Percentiles rank a stretch among this genome's conserved stretches.
These are phyloP conservation scores for Microtus pennsylvanicus DNA, from an alignment of 2,113 vertebrate genomes.

Conservation along the genomic window DNA sequence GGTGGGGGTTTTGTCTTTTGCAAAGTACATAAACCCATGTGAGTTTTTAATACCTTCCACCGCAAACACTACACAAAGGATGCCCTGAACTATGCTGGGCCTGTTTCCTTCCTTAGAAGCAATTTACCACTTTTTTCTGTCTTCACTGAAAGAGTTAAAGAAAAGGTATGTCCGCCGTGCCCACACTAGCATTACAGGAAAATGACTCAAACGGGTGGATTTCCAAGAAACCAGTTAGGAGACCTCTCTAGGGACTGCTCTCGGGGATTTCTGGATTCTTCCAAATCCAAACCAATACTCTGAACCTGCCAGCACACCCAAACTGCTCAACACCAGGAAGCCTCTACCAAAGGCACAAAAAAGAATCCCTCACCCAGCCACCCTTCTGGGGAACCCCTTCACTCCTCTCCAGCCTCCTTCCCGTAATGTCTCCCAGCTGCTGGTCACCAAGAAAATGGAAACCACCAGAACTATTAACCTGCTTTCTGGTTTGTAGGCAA, in stretches of 20 bases:
- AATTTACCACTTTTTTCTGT: conserved; percentile 33
- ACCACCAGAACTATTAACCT: neutral
- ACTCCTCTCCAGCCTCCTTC: neutral
- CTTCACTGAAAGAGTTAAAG: conserved; percentile 46
- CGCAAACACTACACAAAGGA: neutral
- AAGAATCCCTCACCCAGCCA: neutral
- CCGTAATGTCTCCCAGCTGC: neutral
- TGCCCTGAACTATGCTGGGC: neutral
- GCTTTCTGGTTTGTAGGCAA: neutral
- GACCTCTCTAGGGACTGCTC: neutral
- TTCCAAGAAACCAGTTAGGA: neutral
- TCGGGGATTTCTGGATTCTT: conserved; percentile 9
- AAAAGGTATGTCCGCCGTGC: neutral
- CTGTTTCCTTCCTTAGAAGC: conserved; percentile 46
- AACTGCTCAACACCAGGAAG: neutral
- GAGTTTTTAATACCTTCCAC: neutral
- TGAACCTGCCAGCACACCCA: neutral
- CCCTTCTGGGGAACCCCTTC: neutral
- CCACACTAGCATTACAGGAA: conserved; percentile 23
- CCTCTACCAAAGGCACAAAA: neutral
- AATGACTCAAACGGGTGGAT: conserved; percentile 10
- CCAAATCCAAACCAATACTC: neutral
- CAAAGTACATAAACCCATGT: neutral
- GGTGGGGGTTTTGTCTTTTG: neutral
- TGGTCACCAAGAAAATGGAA: neutral